phyloP scores from a whole-genome alignment of 2,113 vertebrate species.

The Dascyllus trimaculatus region DNA sequence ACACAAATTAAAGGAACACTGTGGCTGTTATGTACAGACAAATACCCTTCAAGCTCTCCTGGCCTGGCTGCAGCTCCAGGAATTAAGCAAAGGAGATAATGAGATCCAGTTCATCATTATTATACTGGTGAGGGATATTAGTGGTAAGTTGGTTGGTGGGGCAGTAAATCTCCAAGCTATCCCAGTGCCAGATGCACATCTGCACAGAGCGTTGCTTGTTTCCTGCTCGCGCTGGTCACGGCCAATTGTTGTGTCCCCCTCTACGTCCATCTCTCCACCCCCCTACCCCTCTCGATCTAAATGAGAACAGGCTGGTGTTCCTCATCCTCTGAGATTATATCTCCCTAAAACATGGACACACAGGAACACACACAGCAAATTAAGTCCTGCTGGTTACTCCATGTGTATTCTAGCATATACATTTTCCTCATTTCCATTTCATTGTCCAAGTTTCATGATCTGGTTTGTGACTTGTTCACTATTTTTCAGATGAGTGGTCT shows the following conservation, averaged over 20 bases:
- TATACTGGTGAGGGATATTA: conserved; percentile 10
- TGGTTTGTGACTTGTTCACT: not conserved
- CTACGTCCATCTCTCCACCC: conserved; percentile 25
- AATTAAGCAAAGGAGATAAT: conserved; percentile 32
- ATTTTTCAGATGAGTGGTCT: not conserved
- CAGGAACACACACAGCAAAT: conserved; percentile 5
- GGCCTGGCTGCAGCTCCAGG: conserved; percentile 13
- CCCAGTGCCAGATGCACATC: conserved; percentile 66
- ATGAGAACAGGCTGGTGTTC: conserved; percentile 67
- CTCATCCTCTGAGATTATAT: conserved; percentile 59
- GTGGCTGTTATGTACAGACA: conserved; percentile 7
- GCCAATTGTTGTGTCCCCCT: conserved; percentile 57
- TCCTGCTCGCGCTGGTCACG: conserved; percentile 62
- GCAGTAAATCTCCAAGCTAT: conserved; percentile 54
- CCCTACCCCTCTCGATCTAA: conserved; percentile 52
- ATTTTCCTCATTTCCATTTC: not conserved
- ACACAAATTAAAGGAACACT: not conserved
- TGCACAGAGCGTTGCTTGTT: conserved; percentile 62
- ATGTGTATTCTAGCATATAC: conserved; percentile 1
- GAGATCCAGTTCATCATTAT: conserved; percentile 61
- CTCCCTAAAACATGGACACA: conserved; percentile 20
- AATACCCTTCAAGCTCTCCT: conserved; percentile 6
- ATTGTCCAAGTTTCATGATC: not conserved
- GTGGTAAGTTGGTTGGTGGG: not conserved
- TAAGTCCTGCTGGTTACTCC: conserved; percentile 9